phyloP scores from a whole-genome alignment of 2,888 invertebrate genomes.

The Emmelina monodactyla region DNA sequence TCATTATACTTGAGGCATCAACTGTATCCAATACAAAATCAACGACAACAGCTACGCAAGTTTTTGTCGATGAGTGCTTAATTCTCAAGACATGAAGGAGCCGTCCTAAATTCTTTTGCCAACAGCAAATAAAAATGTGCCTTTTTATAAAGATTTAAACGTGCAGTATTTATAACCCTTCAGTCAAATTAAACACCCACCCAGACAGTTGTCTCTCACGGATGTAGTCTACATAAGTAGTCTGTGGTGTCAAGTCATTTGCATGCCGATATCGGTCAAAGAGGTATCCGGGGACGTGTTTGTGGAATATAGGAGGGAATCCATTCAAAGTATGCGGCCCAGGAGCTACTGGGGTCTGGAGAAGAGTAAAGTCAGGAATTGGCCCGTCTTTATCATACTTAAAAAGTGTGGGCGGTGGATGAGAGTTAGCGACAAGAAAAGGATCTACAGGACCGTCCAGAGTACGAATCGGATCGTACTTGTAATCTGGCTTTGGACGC shows the following conservation, averaged over 20 bases:
- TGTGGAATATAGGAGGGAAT: constrained; percentile 55
- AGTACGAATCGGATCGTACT: constrained; percentile 45
- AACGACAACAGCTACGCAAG: neutral
- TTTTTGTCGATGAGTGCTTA: constrained; percentile 49
- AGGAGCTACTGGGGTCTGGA: constrained; percentile 35
- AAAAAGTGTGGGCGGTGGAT: constrained; percentile 46
- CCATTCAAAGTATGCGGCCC: constrained; percentile 53
- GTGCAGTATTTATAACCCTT: constrained; percentile 34
- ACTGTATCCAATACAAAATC: constrained; percentile 17
- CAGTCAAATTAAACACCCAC: constrained; percentile 61
- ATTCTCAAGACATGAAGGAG: constrained; percentile 52
- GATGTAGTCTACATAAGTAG: constrained; percentile 62
- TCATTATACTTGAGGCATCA: no score
- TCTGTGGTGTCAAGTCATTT: constrained; percentile 55
- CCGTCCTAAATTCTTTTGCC: constrained; percentile 31
- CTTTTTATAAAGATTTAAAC: constrained; percentile 5
- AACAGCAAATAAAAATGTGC: constrained; percentile 25
- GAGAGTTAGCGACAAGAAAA: constrained; percentile 33
- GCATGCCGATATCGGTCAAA: constrained; percentile 50
- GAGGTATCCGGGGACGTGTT: constrained; percentile 56
- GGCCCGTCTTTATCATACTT: constrained; percentile 53
- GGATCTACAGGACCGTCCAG: constrained; percentile 50
- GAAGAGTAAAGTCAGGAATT: constrained; percentile 41
- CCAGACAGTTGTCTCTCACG: constrained; percentile 57
- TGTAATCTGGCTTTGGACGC: constrained; percentile 45